Evolutionary conservation across 2,113 vertebrate genomes (phyloP).

Genomic region (Anolis sagrei): DNA sequence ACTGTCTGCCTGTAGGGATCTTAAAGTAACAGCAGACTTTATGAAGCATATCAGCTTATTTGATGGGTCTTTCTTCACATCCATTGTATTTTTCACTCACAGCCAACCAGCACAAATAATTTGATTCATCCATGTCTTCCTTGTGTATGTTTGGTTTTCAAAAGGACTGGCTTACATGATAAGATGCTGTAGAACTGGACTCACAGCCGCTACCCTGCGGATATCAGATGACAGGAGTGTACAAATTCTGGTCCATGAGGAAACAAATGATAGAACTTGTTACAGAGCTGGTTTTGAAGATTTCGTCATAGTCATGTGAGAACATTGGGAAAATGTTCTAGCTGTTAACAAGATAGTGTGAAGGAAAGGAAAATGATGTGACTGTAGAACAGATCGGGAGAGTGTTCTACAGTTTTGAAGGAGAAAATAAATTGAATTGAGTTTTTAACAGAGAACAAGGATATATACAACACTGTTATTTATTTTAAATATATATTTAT

Average conservation of each 20-base stretch:
- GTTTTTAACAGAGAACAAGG: background rate
- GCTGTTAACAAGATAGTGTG: background rate
- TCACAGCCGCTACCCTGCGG: slow-evolving; percentile 37
- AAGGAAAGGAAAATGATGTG: background rate
- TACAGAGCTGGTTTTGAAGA: slow-evolving; percentile 28
- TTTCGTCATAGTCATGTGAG: background rate
- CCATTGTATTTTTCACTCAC: slow-evolving; percentile 14
- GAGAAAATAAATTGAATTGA: background rate
- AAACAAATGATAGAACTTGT: slow-evolving; percentile 33
- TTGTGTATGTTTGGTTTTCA: slow-evolving; percentile 37
- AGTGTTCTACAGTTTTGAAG: background rate
- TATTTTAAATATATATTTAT: background rate
- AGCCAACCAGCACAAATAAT: background rate
- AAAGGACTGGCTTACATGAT: slow-evolving; percentile 8
- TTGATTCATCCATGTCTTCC: slow-evolving; percentile 39
- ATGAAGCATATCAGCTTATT: slow-evolving; percentile 8
- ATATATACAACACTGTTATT: background rate
- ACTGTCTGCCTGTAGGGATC: background rate
- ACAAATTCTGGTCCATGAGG: slow-evolving; percentile 7
- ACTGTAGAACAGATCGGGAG: background rate
- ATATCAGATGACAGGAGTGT: slow-evolving; percentile 37
- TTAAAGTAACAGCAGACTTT: background rate
- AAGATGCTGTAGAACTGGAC: slow-evolving; percentile 40
- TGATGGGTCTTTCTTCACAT: background rate
- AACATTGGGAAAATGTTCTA: slow-evolving; percentile 21